Conservation (phyloP, 2,797 vertebrate species). For the Gadopsis bispinosus region DNA sequence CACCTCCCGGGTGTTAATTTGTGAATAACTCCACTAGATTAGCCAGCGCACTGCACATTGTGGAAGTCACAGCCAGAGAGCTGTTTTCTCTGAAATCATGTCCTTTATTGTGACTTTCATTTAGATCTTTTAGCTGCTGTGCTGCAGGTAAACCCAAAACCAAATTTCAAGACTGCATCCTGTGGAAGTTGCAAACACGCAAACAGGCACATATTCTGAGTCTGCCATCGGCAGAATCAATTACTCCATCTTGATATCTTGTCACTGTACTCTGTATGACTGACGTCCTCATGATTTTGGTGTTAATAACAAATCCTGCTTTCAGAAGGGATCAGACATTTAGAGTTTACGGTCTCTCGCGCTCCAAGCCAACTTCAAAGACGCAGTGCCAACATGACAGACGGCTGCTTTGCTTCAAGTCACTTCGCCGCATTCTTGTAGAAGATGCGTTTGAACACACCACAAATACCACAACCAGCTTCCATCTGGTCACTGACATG, state of each 20-base stretch:
- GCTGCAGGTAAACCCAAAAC: neutral
- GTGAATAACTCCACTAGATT: no score
- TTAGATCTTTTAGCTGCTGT: neutral
- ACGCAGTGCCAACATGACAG: neutral
- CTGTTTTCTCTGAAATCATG: no score
- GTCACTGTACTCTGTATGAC: neutral
- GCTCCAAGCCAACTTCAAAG: neutral
- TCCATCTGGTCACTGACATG: slow-evolving; percentile 1
- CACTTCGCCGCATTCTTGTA: neutral
- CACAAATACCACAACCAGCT: neutral
- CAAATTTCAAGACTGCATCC: neutral
- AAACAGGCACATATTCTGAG: neutral
- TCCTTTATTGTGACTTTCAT: neutral
- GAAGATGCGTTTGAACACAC: neutral
- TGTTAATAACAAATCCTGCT: neutral
- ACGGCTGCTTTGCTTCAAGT: neutral
- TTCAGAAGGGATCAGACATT: neutral
- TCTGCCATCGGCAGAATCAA: neutral
- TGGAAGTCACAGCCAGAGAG: no score
- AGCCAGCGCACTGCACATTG: no score
- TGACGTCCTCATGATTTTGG: neutral
- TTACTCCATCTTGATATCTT: neutral
- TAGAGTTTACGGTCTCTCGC: neutral
- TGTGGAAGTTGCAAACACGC: neutral
- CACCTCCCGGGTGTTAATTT: no score